Percentiles rank a stretch among this genome's conserved stretches.
These are phyloP conservation scores for Nycteola revayana DNA, from an alignment of 2,888 invertebrate species.

Conservation along the genomic window DNA sequence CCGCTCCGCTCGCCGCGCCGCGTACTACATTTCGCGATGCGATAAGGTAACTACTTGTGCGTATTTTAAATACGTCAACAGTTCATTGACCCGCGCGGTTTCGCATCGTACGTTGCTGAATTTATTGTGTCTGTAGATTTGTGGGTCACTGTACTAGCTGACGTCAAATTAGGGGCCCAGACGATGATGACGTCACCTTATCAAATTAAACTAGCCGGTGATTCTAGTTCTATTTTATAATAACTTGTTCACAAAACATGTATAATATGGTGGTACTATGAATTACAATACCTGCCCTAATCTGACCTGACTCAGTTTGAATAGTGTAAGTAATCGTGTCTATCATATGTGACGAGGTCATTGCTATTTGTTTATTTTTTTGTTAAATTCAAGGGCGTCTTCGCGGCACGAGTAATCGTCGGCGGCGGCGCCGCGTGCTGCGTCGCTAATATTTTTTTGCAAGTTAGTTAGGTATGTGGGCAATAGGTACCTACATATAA, in stretches of 20 bases:
- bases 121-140: constrained; percentile 81
- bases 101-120: constrained; percentile 73
- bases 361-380: constrained; percentile 75
- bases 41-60: constrained; percentile 74
- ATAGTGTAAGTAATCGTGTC: constrained; percentile 54
- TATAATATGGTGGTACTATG: no score
- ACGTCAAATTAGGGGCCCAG: constrained; percentile 74
- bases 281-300: constrained; percentile 73
- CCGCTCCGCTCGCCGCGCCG: constrained; percentile 58
- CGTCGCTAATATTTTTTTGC: constrained; percentile 22
- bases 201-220: constrained; percentile 65
- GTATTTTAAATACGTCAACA: constrained; percentile 80
- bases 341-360: constrained; percentile 75
- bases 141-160: constrained; percentile 77
- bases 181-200: constrained; percentile 69
- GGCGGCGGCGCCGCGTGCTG: constrained; percentile 11
- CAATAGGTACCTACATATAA: no score
- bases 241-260: constrained; percentile 64
- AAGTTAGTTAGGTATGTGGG: not conserved
- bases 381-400: constrained; percentile 69
- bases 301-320: constrained; percentile 64
- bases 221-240: constrained; percentile 69
- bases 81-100: constrained; percentile 73
- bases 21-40: constrained; percentile 75
- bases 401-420: constrained; percentile 30